phyloP scores from a whole-genome alignment of 2,888 invertebrate species.

The Rapana venosa region DNA sequence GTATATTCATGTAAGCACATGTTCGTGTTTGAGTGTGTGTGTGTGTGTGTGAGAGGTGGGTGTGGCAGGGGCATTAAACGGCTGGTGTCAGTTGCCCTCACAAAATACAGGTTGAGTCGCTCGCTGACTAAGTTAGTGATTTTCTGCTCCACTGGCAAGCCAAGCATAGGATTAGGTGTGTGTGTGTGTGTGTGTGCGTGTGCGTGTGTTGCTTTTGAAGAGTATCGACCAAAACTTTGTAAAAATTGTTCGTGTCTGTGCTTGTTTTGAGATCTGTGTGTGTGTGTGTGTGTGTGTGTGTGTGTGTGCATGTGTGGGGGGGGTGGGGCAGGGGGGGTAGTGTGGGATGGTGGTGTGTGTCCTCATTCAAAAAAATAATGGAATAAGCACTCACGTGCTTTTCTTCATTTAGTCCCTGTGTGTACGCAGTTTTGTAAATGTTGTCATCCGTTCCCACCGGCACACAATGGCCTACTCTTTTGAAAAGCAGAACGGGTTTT shows the following conservation, averaged over 20 bases:
- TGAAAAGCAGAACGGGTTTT: constrained; percentile 22
- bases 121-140: too few species aligned
- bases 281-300: neutral
- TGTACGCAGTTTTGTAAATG: too few species aligned
- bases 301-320: neutral
- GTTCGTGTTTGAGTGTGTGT: neutral
- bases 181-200: neutral
- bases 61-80: too few species aligned
- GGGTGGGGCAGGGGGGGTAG: neutral
- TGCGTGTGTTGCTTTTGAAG: neutral
- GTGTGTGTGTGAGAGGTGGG: neutral
- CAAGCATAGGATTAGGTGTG: neutral
- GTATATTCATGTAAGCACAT: neutral
- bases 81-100: too few species aligned
- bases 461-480: too few species aligned
- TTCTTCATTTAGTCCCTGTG: too few species aligned
- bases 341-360: constrained; percentile 12
- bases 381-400: too few species aligned
- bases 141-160: too few species aligned
- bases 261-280: neutral
- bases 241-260: neutral
- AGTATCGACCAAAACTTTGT: too few species aligned
- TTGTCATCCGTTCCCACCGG: too few species aligned
- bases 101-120: too few species aligned
- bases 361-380: too few species aligned